Conservation (phyloP, 2,888 invertebrate species). For the Hartigia nigra region DNA sequence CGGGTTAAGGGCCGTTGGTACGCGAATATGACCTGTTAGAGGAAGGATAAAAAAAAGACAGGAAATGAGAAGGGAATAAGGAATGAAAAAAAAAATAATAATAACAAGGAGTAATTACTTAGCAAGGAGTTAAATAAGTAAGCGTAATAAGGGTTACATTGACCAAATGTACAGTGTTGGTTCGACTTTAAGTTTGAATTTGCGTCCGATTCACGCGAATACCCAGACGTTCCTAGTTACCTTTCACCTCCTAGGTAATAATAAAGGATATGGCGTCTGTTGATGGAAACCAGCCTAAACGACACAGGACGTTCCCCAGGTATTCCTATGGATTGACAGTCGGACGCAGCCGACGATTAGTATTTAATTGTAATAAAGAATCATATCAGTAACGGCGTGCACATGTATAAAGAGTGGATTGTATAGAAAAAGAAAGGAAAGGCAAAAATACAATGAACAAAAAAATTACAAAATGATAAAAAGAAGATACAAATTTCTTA, state of each 20-base stretch:
- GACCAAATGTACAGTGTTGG: slow-evolving; percentile 44
- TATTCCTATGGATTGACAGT: not conserved
- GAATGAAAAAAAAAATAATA: slow-evolving; percentile 28
- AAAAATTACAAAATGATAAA: slow-evolving; percentile 23
- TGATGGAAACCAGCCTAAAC: slow-evolving; percentile 14
- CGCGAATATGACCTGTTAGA: slow-evolving; percentile 19
- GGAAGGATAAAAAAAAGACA: not conserved
- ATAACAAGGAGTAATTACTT: slow-evolving; percentile 29
- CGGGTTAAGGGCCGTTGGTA: slow-evolving; percentile 61
- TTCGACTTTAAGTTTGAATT: not conserved
- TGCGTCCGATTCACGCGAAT: not conserved
- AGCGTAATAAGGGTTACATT: slow-evolving; percentile 34
- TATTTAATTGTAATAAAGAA: slow-evolving; percentile 36
- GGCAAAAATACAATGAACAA: slow-evolving; percentile 21
- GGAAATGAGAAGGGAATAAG: not conserved
- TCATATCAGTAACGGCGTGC: slow-evolving; percentile 41
- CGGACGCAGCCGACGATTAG: not conserved
- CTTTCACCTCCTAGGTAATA: slow-evolving; percentile 9
- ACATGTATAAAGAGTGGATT: slow-evolving; percentile 41
- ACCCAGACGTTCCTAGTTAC: slow-evolving; percentile 17
- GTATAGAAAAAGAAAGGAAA: slow-evolving; percentile 34
- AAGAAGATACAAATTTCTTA: slow-evolving; percentile 31
- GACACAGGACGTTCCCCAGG: not conserved
- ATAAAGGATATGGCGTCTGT: not conserved
- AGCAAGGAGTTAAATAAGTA: slow-evolving; percentile 29